A percentile compares a stretch with the other conserved stretches of the same genome.
Conservation (phyloP, 2,113 vertebrate genomes). For the Callocephalon fimbriatum region DNA sequence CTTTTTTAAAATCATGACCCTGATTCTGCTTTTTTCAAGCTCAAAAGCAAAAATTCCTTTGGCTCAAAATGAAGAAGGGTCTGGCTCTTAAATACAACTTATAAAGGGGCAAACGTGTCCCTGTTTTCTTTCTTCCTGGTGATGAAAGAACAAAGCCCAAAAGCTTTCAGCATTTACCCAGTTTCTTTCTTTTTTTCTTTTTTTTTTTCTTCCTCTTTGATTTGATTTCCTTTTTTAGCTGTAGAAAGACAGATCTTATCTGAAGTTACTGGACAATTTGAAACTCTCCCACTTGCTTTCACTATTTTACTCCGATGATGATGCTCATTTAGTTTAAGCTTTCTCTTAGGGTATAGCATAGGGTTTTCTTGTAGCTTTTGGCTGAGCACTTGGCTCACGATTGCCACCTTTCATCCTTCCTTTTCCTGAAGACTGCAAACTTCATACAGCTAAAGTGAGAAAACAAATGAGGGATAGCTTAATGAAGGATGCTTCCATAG, state of each 20-base stretch:
- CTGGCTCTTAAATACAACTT: not conserved
- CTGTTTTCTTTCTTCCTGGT: not conserved
- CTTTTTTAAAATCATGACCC: slow-evolving; percentile 35
- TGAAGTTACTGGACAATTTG: not conserved
- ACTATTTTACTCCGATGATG: not conserved
- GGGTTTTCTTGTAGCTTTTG: not conserved
- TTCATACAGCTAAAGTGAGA: not conserved
- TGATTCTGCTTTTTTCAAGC: slow-evolving; percentile 40
- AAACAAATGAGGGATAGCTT: not conserved
- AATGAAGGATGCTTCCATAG: not conserved
- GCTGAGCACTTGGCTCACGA: not conserved
- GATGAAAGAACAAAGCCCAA: slow-evolving; percentile 10
- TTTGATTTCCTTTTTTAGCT: not conserved
- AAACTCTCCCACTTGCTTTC: not conserved
- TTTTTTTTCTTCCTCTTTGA: not conserved
- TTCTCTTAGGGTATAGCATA: not conserved
- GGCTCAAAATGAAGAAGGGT: not conserved
- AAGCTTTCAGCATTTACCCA: not conserved
- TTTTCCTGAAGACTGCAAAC: not conserved
- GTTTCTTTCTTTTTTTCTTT: not conserved
- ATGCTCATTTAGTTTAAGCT: not conserved
- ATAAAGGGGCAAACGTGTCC: not conserved
- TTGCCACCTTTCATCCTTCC: not conserved
- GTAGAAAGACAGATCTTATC: not conserved
- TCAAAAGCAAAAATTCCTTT: slow-evolving; percentile 34